phyloP scores from a whole-genome alignment of 1,140 invertebrate species.

The Bombus superbus region DNA sequence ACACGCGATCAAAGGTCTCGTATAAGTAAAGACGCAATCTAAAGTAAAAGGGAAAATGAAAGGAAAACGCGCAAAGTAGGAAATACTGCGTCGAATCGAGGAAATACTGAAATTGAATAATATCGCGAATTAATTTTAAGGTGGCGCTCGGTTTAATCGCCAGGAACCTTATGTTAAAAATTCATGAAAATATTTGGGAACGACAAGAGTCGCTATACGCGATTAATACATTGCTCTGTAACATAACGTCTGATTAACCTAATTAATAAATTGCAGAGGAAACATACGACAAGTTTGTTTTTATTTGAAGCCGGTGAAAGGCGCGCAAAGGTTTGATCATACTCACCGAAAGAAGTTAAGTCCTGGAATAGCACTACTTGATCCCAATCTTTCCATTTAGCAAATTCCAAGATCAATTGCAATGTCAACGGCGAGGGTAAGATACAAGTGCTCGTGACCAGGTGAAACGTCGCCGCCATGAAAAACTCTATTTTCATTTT shows the following conservation, averaged over 20 bases:
- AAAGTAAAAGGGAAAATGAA: background rate
- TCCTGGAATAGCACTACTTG: conserved; percentile 80
- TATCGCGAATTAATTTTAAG: too few relatives aligned
- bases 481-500: conserved; percentile 30
- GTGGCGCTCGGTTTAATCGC: background rate
- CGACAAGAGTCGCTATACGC: background rate
- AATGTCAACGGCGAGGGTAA: conserved; percentile 69
- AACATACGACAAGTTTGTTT: too few relatives aligned
- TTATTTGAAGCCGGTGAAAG: background rate
- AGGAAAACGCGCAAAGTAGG: background rate
- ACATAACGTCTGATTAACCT: too few relatives aligned
- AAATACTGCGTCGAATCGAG: background rate
- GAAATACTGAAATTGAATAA: background rate
- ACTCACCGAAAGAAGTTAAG: conserved; percentile 59
- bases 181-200: background rate
- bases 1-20: conserved; percentile 71
- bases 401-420: conserved; percentile 81
- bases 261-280: background rate
- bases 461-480: background rate
- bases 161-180: too few relatives aligned
- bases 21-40: conserved; percentile 69
- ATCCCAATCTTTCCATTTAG: conserved; percentile 81
- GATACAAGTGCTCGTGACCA: conserved; percentile 57
- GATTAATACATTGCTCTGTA: background rate
- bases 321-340: background rate